Percentiles rank a stretch among this genome's conserved stretches.
Conservation (phyloP, 2,797 vertebrate genomes). For the Silurus lanzhouensis region DNA sequence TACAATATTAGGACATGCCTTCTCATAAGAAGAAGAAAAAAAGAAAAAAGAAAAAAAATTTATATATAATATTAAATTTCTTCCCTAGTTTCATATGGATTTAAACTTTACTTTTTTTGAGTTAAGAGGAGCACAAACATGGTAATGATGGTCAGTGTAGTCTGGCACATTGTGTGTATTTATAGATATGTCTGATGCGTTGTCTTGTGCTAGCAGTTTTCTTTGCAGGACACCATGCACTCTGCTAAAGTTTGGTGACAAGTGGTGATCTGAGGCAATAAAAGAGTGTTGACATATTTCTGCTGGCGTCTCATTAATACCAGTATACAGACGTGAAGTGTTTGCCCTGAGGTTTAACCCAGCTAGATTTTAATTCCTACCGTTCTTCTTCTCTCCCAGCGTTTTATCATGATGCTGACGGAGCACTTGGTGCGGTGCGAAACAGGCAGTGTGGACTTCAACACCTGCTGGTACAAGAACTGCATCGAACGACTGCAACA, state of each 20-base stretch:
- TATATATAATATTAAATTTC: too few species aligned
- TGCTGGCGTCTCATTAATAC: neutral
- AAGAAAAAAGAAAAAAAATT: too few species aligned
- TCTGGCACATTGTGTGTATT: neutral
- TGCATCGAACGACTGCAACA: conserved; percentile 95
- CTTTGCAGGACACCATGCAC: neutral
- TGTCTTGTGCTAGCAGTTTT: neutral
- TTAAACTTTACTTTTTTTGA: neutral
- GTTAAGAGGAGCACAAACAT: neutral
- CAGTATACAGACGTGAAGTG: too few species aligned
- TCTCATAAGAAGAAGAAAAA: too few species aligned
- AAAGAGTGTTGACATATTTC: neutral
- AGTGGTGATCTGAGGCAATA: neutral
- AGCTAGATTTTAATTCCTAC: neutral
- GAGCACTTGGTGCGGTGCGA: conserved; percentile 97
- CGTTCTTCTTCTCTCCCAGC: conserved; percentile 66
- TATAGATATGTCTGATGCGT: neutral
- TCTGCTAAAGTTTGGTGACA: neutral
- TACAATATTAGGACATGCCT: neutral
- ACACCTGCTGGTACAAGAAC: conserved; percentile 96
- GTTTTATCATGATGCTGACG: conserved; percentile 98
- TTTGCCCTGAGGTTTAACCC: neutral
- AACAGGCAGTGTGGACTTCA: conserved; percentile 88
- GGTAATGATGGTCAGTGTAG: too few species aligned
- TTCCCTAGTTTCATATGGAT: neutral